Evolutionary conservation across 2,888 invertebrate genomes (phyloP), one percentile per base, ranked within the genome.

Genomic region (Lobophora halterata): DNA sequence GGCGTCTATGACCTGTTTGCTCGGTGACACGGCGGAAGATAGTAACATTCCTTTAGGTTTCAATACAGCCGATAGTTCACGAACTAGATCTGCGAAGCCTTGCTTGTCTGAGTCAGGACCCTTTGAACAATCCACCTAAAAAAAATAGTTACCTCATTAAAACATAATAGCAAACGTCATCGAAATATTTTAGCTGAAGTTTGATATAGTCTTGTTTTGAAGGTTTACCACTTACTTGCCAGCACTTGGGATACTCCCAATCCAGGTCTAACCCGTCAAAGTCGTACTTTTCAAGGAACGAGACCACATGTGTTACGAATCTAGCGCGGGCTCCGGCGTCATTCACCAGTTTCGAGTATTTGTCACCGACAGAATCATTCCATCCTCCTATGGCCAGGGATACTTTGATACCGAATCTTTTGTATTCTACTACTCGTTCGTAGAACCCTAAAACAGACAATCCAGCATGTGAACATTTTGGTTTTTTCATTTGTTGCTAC

Each of bases 251-350:
- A 76, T 97, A 97, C 66, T 97, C 97, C 97, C 97, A 97, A 66
- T 97, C 97, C 28, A 97, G 83, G 72, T 97, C 97, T n/a, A 97
- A 83, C n/a, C 97, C 97, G 64, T 97, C 96, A 66, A 97, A 97
- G 30, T 91, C 90, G 58, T 95, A 92, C 65, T 93, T 93, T 48
- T 93, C 91, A 25, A 97, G 79, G 67, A 97, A 96, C 47, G 91
- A 88, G 1, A 96, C 61, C 0, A 91, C 92, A 55, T 96, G 93
- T 3, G 89, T 87, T 4, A 96, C 90, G 62, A 97, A 97, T 48
- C 91, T 90, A 0, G 88, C 87, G 30, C 96, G 89, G 0, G 95
- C 91, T 1, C 89, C 71, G 0, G 94, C 91, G 65, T 90, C 93
- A 59, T 95, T 93, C 1, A 96, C 96, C 10, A 97, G 73, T 41